These are phyloP conservation scores for Vireo griseus DNA, from an alignment of 2,797 vertebrate species.

Conservation along the genomic window DNA sequence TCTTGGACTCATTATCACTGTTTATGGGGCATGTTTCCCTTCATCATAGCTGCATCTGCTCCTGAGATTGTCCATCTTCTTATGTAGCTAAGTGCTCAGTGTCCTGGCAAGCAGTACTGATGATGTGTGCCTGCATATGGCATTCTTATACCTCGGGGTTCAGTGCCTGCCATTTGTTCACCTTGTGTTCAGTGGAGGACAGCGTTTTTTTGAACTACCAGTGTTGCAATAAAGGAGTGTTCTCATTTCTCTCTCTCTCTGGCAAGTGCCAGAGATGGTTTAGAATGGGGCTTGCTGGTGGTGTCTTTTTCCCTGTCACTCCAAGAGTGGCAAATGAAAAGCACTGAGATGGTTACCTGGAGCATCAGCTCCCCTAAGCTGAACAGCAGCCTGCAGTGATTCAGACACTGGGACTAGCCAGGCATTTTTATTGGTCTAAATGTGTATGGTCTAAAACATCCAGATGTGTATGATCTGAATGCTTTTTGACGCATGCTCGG, in stretches of 20 bases:
- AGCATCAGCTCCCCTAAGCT: not conserved
- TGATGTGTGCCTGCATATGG: not conserved
- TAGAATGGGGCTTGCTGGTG: accelerated
- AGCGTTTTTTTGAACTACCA: not conserved
- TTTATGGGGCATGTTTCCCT: accelerated
- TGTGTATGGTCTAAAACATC: not conserved
- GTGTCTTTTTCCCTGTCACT: accelerated
- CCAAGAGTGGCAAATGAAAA: not conserved
- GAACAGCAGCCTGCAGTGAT: not conserved
- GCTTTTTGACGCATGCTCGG: not conserved
- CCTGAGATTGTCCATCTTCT: not conserved
- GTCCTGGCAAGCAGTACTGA: not conserved
- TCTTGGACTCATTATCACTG: not conserved
- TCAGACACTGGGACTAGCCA: accelerated
- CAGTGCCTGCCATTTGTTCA: not conserved
- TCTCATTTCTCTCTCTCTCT: not conserved
- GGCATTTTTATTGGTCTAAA: accelerated
- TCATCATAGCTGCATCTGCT: not conserved
- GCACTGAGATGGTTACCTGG: not conserved
- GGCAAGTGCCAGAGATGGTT: not conserved
- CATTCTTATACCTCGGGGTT: not conserved
- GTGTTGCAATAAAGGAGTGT: not conserved
- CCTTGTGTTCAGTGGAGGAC: not conserved
- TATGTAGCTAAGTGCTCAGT: not conserved
- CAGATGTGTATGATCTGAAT: not conserved